These are phyloP conservation scores for Corapipo altera DNA, from an alignment of 2,113 vertebrate species.

Conservation along the genomic window DNA sequence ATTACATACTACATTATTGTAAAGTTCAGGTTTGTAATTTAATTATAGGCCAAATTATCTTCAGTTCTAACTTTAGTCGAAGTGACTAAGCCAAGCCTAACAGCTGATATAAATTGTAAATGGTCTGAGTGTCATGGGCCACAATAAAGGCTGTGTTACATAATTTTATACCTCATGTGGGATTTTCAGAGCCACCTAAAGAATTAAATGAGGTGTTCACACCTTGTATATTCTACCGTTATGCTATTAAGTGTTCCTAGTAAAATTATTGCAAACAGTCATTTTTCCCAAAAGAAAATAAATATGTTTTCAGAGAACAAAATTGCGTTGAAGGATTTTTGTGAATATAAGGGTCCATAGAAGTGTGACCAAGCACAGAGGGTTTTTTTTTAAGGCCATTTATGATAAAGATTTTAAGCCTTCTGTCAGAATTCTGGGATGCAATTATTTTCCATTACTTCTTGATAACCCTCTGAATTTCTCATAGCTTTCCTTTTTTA, in stretches of 20 bases:
- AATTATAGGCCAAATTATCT: slow-evolving; percentile 57
- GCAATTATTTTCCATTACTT: slow-evolving; percentile 12
- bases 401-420: neutral
- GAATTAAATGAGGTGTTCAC: slow-evolving; percentile 14
- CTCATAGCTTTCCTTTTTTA: slow-evolving; percentile 19
- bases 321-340: neutral
- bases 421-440: neutral
- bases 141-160: slow-evolving; percentile 13
- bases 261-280: neutral
- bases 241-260: neutral
- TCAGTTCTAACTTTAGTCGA: slow-evolving; percentile 36
- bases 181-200: neutral
- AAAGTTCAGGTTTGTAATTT: slow-evolving; percentile 66
- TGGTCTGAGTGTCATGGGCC: neutral
- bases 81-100: slow-evolving; percentile 39
- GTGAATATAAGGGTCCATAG: neutral
- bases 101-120: slow-evolving; percentile 45
- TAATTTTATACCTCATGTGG: neutral
- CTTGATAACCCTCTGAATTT: neutral
- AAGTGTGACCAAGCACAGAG: neutral
- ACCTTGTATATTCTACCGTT: neutral
- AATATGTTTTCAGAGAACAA: neutral
- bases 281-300: neutral
- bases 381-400: neutral
- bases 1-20: slow-evolving; percentile 36